These are phyloP conservation scores for Artibeus lituratus DNA, from an alignment of 2,797 vertebrate species.

Conservation along the genomic window DNA sequence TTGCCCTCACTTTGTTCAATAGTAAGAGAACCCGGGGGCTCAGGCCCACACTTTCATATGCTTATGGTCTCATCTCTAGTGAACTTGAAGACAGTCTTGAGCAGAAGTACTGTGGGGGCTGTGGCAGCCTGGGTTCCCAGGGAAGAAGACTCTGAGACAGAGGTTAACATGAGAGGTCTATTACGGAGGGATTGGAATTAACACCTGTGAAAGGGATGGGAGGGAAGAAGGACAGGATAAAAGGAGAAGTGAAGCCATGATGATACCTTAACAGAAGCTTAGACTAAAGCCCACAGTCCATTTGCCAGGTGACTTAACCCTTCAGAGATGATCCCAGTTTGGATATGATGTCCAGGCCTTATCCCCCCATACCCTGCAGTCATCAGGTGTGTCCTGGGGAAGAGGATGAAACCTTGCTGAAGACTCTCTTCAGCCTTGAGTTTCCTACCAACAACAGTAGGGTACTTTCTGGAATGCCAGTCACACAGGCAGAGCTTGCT, in stretches of 20 bases:
- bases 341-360: background rate
- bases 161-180: background rate
- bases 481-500: background rate
- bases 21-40: background rate
- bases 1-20: background rate
- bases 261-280: background rate
- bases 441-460: background rate
- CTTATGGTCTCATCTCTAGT: background rate
- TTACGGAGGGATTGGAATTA: rapidly evolving
- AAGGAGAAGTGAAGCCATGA: background rate
- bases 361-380: rapidly evolving
- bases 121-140: background rate
- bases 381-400: background rate
- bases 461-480: background rate
- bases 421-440: background rate
- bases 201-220: background rate
- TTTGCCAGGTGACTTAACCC: background rate
- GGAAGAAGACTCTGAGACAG: background rate
- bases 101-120: background rate
- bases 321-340: background rate
- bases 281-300: background rate
- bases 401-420: background rate
- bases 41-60: background rate
- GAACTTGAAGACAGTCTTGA: background rate
- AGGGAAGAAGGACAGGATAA: background rate